Conservation (phyloP, 2,888 invertebrate species). For the Rotaria sp. region DNA sequence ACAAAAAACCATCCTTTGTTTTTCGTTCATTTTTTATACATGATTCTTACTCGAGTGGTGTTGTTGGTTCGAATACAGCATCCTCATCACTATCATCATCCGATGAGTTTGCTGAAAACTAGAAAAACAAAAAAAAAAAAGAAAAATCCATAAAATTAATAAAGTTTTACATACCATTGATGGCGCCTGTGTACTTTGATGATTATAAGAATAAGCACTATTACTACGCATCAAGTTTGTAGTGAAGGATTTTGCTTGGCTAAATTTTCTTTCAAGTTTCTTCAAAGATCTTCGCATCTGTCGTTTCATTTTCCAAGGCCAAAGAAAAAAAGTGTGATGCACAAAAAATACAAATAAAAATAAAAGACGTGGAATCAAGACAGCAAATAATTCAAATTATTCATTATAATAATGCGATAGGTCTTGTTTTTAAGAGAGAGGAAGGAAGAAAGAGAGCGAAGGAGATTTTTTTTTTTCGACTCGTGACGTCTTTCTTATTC, state of each 20-base stretch:
- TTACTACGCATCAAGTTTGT: neutral
- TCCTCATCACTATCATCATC: neutral
- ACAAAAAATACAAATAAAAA: no score
- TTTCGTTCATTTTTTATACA: no score
- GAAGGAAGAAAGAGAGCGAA: no score
- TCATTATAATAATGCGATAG: no score
- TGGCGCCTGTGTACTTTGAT: neutral
- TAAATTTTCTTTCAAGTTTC: neutral
- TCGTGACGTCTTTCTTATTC: no score
- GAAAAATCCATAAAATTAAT: neutral
- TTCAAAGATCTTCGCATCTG: neutral
- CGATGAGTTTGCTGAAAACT: neutral
- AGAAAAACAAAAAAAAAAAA: neutral
- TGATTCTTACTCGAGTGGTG: neutral
- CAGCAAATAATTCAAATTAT: no score
- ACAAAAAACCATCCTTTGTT: neutral
- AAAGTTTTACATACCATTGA: neutral
- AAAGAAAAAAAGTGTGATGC: no score
- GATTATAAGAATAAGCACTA: no score
- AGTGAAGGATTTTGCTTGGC: neutral
- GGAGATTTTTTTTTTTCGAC: no score
- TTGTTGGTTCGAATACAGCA: neutral
- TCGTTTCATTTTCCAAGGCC: no score
- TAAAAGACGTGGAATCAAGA: no score
- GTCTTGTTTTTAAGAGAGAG: no score